Evolutionary conservation across 2,113 vertebrate species (phyloP), one percentile per base, ranked within the genome.

Genomic region (Myiagra hebetior): DNA sequence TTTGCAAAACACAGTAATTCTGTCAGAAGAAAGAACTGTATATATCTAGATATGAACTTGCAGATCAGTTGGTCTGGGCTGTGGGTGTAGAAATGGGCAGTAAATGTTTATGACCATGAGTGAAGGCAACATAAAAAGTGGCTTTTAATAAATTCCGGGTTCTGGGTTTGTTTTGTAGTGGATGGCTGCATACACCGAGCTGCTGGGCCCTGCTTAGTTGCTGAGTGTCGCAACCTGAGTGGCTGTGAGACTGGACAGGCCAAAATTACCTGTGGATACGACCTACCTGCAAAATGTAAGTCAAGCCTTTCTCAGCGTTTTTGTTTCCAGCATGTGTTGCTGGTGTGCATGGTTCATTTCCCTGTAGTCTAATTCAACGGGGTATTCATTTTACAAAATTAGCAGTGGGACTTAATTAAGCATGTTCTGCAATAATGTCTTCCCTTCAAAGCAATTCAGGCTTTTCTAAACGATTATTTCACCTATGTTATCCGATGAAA

Each of bases 171-270:
- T n/a, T 92, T 76, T 98, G 56, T 55, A 99, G 99, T 99, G 95
- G 99, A 99, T 26, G 99, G 99, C 97, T 99, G 99, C 86, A 99
- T 99, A 98, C 99, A 99, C 97, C 98, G 99, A 98, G 99, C 99
- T 18, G 99, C 99, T 0, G 99, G 99, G 41, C 98, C 99, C 94
- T 99, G 98, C 95, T 98, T 99, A 30, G 98, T 98, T 13, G 99
- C 99, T 7, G 99, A 99, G 96, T 99, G 99, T 89, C 98, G 99
- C 86, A 98, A 98, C 59, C 98, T 99, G 96, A 99, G 98, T 3
- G 99, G 99, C 97, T 99, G 99, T 91, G 98, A 99, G 70, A 99
- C 99, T 5, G 99, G 99, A 70, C 98, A 99, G 87, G 99, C 99
- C 44, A 99, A 99, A 97, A 99, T 99, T 65, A 99, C 99, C 35